A percentile compares a stretch with the other conserved stretches of the same genome.
Conservation (phyloP, 2,797 vertebrate species). For the Lagocephalus sceleratus region DNA sequence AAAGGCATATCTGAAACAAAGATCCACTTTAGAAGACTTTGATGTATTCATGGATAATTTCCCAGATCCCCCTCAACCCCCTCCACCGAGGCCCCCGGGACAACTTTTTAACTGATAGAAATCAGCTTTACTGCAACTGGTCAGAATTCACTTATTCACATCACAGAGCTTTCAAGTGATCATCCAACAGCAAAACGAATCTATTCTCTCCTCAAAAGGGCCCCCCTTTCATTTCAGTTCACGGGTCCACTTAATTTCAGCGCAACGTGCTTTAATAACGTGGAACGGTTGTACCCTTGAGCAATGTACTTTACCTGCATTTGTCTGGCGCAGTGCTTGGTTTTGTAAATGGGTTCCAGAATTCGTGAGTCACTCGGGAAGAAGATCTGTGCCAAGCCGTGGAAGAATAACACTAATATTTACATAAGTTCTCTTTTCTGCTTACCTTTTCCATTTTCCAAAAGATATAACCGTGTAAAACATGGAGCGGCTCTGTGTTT, state of each 20-base stretch:
- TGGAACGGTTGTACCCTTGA: constrained; percentile 71
- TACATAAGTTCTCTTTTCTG: constrained; percentile 58
- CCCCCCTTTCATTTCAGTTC: constrained; percentile 66
- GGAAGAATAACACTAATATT: constrained; percentile 75
- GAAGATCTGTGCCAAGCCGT: constrained; percentile 64
- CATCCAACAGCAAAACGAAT: constrained; percentile 76
- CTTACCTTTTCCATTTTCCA: constrained; percentile 37
- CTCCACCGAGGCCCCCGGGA: constrained; percentile 49
- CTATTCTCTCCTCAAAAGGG: constrained; percentile 66
- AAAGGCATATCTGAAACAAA: constrained; percentile 47
- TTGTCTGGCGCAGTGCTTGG: constrained; percentile 53
- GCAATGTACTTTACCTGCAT: constrained; percentile 67
- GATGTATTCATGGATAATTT: constrained; percentile 68
- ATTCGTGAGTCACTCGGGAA: constrained; percentile 67
- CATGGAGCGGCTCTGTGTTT: constrained; percentile 38
- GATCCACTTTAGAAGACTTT: constrained; percentile 60
- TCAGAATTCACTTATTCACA: constrained; percentile 74
- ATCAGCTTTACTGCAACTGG: constrained; percentile 72
- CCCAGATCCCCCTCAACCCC: constrained; percentile 41
- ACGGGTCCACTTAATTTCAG: constrained; percentile 71
- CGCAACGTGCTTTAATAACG: constrained; percentile 70
- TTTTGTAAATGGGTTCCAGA: constrained; percentile 63
- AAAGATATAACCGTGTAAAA: constrained; percentile 32
- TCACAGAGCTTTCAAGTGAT: constrained; percentile 73
- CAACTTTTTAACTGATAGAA: constrained; percentile 70